These are phyloP conservation scores for Callocephalon fimbriatum DNA, from an alignment of 2,113 vertebrate genomes.

Conservation along the genomic window DNA sequence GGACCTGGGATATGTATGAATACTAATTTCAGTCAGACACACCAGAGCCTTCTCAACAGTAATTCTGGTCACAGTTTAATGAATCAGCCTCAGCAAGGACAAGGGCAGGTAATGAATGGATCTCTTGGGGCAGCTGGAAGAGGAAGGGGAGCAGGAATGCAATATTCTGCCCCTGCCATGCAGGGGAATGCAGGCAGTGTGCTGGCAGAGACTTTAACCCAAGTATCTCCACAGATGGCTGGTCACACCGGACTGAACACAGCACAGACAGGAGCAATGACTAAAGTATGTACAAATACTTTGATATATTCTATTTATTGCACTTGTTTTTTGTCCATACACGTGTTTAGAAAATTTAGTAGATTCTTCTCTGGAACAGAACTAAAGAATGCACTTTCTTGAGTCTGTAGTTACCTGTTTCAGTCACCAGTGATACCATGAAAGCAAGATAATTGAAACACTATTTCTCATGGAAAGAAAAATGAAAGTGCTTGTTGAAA, in stretches of 20 bases:
- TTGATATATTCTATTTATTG: neutral
- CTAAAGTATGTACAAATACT: slow-evolving; percentile 85
- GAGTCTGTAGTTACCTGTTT: neutral
- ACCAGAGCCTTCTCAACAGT: slow-evolving; percentile 89
- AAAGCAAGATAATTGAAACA: neutral
- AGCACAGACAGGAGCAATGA: slow-evolving; percentile 90
- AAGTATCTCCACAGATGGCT: slow-evolving; percentile 89
- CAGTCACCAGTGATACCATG: neutral
- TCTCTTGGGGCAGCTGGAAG: slow-evolving; percentile 87
- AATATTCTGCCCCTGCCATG: slow-evolving; percentile 88
- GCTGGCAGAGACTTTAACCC: slow-evolving; percentile 91
- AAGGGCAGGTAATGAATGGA: slow-evolving; percentile 94
- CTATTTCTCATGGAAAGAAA: neutral
- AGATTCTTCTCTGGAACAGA: neutral
- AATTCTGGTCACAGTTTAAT: slow-evolving; percentile 89
- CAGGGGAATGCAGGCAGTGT: slow-evolving; percentile 86
- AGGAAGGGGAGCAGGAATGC: slow-evolving; percentile 88
- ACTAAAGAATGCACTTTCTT: neutral
- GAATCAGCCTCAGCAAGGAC: slow-evolving; percentile 86
- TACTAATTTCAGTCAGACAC: slow-evolving; percentile 87
- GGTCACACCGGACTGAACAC: slow-evolving; percentile 85
- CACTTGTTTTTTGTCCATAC: neutral
- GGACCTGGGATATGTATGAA: slow-evolving; percentile 88
- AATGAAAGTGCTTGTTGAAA: neutral
- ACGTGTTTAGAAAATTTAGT: neutral